Conservation (phyloP, 1,140 invertebrate species). For the Mercenaria mercenaria region DNA sequence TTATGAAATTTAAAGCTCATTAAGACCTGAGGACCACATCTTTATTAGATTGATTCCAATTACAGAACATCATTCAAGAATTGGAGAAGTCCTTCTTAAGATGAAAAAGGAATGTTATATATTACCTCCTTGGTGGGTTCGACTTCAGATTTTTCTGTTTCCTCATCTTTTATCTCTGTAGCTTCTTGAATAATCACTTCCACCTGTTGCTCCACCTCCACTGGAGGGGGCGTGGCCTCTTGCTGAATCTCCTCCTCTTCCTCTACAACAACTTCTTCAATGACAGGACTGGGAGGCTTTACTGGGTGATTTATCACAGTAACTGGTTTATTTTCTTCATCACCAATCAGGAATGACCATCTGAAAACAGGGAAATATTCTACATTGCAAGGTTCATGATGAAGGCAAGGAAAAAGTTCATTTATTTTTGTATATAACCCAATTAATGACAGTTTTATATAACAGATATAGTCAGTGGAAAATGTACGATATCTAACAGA, state of each 20-base stretch:
- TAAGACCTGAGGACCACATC: no score
- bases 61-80: no score
- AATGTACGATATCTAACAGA: no score
- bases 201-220: slow-evolving; percentile 42
- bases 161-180: slow-evolving; percentile 68
- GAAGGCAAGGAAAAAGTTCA: no score
- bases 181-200: slow-evolving; percentile 70
- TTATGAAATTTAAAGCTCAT: no score
- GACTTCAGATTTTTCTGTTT: slow-evolving; percentile 70
- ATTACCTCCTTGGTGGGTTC: slow-evolving; percentile 71
- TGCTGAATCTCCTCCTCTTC: slow-evolving; percentile 51
- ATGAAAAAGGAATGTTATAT: no score
- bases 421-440: no score
- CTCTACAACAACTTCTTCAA: slow-evolving; percentile 64
- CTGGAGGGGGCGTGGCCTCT: slow-evolving; percentile 1
- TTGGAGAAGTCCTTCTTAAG: no score
- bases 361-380: no score
- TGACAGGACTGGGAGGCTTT: not conserved
- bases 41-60: no score
- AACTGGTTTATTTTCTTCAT: slow-evolving; percentile 76
- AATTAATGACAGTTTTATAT: no score
- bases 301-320: slow-evolving; percentile 70
- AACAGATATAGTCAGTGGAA: no score
- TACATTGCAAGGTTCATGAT: slow-evolving; percentile 68
- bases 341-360: slow-evolving; percentile 85